These are phyloP conservation scores for Pteronura brasiliensis DNA, from an alignment of 2,113 vertebrate species.

Conservation along the genomic window DNA sequence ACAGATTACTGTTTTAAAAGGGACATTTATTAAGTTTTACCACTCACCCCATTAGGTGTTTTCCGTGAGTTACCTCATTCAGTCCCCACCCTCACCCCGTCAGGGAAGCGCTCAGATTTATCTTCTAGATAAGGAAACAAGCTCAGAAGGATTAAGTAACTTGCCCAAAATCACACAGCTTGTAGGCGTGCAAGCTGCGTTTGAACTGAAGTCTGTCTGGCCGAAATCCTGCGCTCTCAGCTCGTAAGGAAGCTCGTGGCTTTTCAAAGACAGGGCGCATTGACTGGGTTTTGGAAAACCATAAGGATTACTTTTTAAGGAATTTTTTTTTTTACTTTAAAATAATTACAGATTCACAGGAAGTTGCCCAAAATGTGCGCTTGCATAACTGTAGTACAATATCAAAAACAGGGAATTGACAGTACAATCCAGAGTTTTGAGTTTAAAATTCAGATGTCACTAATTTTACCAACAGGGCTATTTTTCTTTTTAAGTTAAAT, in stretches of 20 bases:
- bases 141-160: constrained; percentile 39
- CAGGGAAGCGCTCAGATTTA: not conserved
- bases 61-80: constrained; percentile 10
- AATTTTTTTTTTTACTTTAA: constrained; percentile 17
- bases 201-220: not conserved
- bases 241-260: fast-evolving
- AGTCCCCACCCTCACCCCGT: not conserved
- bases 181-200: not conserved
- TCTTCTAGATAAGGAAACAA: constrained; percentile 49
- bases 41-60: not conserved
- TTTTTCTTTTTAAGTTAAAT: constrained; percentile 9
- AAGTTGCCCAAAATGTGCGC: not conserved
- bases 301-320: not conserved
- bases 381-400: not conserved
- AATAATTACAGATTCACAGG: not conserved
- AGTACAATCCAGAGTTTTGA: not conserved
- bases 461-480: not conserved
- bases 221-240: not conserved
- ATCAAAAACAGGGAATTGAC: not conserved
- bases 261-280: not conserved
- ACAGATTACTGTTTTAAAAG: not conserved
- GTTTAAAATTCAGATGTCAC: not conserved
- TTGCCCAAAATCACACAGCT: constrained; percentile 2
- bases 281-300: not conserved
- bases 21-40: not conserved